Evolutionary conservation across 2,888 invertebrate species (phyloP), one percentile per base, ranked within the genome.

Genomic region (Isoperla grammatica): DNA sequence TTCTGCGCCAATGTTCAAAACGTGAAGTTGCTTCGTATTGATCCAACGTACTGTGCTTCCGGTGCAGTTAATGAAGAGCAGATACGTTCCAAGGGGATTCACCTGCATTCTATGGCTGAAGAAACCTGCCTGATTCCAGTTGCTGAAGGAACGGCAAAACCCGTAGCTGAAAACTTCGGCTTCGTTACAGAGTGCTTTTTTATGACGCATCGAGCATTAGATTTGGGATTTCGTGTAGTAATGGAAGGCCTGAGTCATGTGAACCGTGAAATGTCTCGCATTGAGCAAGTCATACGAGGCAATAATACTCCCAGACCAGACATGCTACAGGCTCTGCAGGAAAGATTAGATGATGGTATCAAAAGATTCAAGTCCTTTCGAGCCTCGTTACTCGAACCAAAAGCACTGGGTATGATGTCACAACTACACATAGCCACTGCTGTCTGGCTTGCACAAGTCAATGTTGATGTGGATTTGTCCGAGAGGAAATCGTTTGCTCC

Each of bases 131-230:
- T 95, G 43, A 76, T 94, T 63, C 90, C 94, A 11, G 77, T 61
- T 20, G 71, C 82, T 11, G 82, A 82, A 53, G 76, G 76, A 19
- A 81, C 81, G 57, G 3, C 22, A 11, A 42, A 62, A 17, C 62
- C 62, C 2, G 48, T 81, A 0, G 76, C 78, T 1, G 79, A 81
- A 0, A 78, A 79, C 15, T 91, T 85, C 70, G 88, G 83, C 71
- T 96, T 96, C 73, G 85, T 93, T 12, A 94, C 93, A 0, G 94
- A 95, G 72, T 88, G 91, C 69, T 96, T 95, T 74, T 95, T 86
- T 74, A 81, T 95, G 79, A 88, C 93, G 0, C 95, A 96, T 72
- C 86, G 87, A 69, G 85, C 91, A 54, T 80, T 95, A 57, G 88
- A 93, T 72, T 79, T 95, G 76, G 86, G 87, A 20, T 82, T 84